Base-by-base conservation (phyloP, 2,888 invertebrate genomes). In the Cancer borealis region DNA sequence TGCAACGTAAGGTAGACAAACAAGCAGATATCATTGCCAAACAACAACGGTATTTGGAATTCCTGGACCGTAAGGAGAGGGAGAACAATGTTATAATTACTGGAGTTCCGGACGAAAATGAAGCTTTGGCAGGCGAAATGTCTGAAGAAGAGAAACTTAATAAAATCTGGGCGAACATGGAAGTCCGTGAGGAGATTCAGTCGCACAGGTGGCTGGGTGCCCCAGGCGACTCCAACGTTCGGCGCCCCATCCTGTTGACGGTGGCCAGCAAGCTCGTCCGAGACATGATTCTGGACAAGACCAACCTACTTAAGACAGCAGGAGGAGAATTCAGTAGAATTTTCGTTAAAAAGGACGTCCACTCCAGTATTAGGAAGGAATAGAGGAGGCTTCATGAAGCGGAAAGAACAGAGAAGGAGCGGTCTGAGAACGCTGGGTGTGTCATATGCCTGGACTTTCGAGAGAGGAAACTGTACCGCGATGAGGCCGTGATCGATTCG, bases 41-140 rank as follows among this genome's bases (percentile, higher is more conserved):
- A n/a, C n/a, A n/a, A n/a, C 90, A 90, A 54, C 90, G 54, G 5
- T 90, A 90, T 54, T 45, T 90, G 26, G 90, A 90, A 54, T 26
- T 21, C 30, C 49, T 90, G 1, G 90, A 90, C 1, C n/a, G 90
- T n/a, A 54, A 90, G 30, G 54, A 90, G 54, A 90, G 89, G 89
- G 90, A 90, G 54, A 90, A 90, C n/a, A 90, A 90, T 17, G n/a
- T 90, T 3, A 30, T 89, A 8, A 21, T 89, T 21, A 89, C 89
- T 21, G 89, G 89, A 89, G 47, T 89, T 47, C 89, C 89, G 21
- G 89, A 89, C 26, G 89, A 5, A n/a, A 89, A 47, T 26, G 89
- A 89, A 26, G 6, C 12, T 66, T 14, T 66, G 66, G 17, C 17
- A 66, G 10, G 66, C 12, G 10, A 66, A 14, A 21, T 8, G 46